These are phyloP conservation scores for Coremacera marginata DNA, from an alignment of 2,888 invertebrate genomes.

Conservation along the genomic window DNA sequence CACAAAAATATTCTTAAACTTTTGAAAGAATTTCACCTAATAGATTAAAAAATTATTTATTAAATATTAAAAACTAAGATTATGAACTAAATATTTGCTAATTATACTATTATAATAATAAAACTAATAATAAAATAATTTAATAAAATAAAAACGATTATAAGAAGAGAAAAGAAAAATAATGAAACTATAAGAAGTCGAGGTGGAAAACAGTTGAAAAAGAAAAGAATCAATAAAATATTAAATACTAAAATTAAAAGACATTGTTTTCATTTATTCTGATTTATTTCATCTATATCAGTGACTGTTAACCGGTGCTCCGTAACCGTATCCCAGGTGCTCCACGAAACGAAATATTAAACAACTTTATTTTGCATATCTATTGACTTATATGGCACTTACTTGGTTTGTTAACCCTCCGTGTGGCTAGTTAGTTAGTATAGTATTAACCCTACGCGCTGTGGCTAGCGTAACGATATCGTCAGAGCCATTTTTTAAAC, in stretches of 20 bases:
- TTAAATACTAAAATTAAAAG: background rate
- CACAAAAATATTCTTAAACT: conserved; percentile 48
- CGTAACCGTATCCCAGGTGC: too few species aligned
- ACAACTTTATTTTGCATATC: too few species aligned
- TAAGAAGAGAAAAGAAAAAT: conserved; percentile 26
- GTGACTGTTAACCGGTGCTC: too few species aligned
- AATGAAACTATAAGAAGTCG: conserved; percentile 8
- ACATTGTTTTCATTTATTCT: too few species aligned
- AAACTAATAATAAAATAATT: conserved; percentile 34
- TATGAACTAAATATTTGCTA: conserved; percentile 49
- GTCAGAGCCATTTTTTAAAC: too few species aligned
- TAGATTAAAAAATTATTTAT: conserved; percentile 43
- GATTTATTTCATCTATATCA: too few species aligned
- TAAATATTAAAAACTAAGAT: conserved; percentile 32
- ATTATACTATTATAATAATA: conserved; percentile 46
- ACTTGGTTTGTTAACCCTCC: too few species aligned
- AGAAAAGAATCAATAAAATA: conserved; percentile 23
- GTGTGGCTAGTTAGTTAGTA: too few species aligned
- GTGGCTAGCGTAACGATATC: too few species aligned
- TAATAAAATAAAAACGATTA: conserved; percentile 31
- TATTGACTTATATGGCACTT: too few species aligned
- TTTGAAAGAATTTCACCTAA: conserved; percentile 55
- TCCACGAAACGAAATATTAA: too few species aligned
- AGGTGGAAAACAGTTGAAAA: background rate
- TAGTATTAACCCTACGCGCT: too few species aligned